These are phyloP conservation scores for Argentina silus DNA, from an alignment of 2,797 vertebrate genomes.

Conservation along the genomic window DNA sequence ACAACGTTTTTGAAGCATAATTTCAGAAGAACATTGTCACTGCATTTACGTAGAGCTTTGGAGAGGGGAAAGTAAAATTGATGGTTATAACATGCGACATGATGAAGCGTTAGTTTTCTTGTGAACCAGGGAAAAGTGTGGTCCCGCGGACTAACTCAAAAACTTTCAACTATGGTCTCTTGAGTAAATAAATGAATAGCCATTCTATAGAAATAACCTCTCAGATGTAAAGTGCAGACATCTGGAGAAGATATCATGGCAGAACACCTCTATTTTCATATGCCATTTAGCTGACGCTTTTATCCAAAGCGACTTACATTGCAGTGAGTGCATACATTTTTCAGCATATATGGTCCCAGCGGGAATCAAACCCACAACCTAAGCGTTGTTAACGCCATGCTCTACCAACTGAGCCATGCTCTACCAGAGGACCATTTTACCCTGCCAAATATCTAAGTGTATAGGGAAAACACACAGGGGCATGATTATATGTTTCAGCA, in stretches of 20 bases:
- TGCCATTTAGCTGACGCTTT: no score
- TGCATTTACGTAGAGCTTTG: conserved; percentile 24
- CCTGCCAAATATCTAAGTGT: conserved; percentile 23
- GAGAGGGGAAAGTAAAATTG: conserved; percentile 45
- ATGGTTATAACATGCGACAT: conserved; percentile 42
- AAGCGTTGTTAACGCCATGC: no score
- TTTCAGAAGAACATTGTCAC: conserved; percentile 26
- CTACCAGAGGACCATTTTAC: background rate
- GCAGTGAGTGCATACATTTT: no score
- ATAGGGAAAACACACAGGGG: conserved; percentile 14
- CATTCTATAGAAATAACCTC: background rate
- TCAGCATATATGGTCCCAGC: no score
- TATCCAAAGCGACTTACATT: no score
- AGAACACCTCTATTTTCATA: conserved; percentile 2
- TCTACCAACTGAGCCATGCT: no score
- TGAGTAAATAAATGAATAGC: conserved; percentile 23
- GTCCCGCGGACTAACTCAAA: conserved; percentile 30
- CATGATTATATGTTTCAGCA: conserved; percentile 1
- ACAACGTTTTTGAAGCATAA: conserved; percentile 15
- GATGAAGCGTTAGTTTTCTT: conserved; percentile 42
- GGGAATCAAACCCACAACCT: no score
- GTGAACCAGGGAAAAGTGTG: conserved; percentile 23
- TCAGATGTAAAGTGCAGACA: background rate
- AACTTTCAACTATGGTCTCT: conserved; percentile 39
- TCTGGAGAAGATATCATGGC: background rate